Evolutionary conservation across 2,797 vertebrate genomes (phyloP), one percentile per base, ranked within the genome.

Genomic region (Brachyrhaphis roseni): DNA sequence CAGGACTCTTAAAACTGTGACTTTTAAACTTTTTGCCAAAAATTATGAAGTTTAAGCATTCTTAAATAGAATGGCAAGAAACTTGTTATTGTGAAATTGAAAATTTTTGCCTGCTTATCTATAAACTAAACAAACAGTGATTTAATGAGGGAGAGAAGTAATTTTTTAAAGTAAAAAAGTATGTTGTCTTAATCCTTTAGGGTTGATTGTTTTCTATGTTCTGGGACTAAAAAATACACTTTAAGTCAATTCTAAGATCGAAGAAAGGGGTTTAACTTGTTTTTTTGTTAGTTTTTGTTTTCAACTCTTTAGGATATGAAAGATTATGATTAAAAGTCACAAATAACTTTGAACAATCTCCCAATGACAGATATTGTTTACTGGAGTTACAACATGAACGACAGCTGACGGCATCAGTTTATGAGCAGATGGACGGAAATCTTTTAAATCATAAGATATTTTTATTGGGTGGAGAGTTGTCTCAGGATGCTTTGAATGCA

Each of bases 401-500:
- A 5, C 31, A 18, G 31, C 18, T 23, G 26, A 39, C 18, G 18
- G 13, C 34, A 8, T 20, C 36, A 13, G 20, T 16, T 34, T 26
- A 26, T 41, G 36, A 66, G 34, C 62, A 20, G 34, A 13, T 11
- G 4, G 36, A 26, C 36, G 0, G 26, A 66, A 39, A 11, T 66
- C 64, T 3, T 20, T 47, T 47, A 46, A 31, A 80, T 81, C 79
- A 82, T 18, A 26, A 74, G 36, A 75, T 79, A 77, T 78, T 78
- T 66, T 68, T 57, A 31, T 76, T 45, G 55, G 74, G 80, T 78
- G 78, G 82, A 70, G 34, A 57, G 49, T 47, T 84, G 36, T 71
- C 53, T 79, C 64, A 73, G 53, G 78, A 31, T 72, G 62, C 45
- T 57, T 79, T 85, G 87, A 85, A 82, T 75, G 45, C 39, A 36